Base-by-base conservation (phyloP, 2,113 vertebrate genomes). In the Grammomys dolichurus region DNA sequence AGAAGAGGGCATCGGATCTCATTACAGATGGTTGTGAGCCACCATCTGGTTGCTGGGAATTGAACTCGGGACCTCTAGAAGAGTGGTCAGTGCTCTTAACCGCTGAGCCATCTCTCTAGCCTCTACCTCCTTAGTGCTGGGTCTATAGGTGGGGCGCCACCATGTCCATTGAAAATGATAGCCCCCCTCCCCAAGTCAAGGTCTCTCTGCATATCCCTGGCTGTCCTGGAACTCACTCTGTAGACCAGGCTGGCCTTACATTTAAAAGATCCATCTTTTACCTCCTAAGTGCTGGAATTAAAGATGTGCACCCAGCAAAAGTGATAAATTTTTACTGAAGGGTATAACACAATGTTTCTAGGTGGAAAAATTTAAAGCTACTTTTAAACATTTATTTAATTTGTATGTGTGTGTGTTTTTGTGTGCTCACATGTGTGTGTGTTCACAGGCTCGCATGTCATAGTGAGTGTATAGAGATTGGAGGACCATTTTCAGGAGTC, bases 281-380 rank as follows among this genome's bases (percentile, higher is more conserved):
- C 80, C 54, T 60, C 20, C 54, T 20, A 0, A 60, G 56, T 60
- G 54, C 54, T 82, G 56, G 56, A 58, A 63, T 84, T 13, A 84
- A 26, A 63, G 81, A n/a, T 11, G 13, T 28, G 24, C 3, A 1
- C 13, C 58, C 2, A 4, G 24, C 24, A 36, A 77, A 94, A 97
- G 84, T 69, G 31, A 58, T 73, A 56, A 70, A 26, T n/a, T 67
- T 90, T 82, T 90, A 80, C 26, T 36, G 14, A 73, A 95, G 63
- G 84, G 40, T 43, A 4, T 81, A 93, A 93, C 82, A 89, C 46
- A 80, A 88, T 86, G 78, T 87, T 97, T 97, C 78, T 58, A 33
- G 75, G 70, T 94, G 63, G 56, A 88, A 93, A 17, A 12, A 13
- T 75, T 43, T 43, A 86, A 86, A 48, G 63, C 28, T 36, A 13